A percentile compares a stretch with the other conserved stretches of the same genome.
These are phyloP conservation scores for Semotilus atromaculatus DNA, from an alignment of 2,797 vertebrate species.

Conservation along the genomic window DNA sequence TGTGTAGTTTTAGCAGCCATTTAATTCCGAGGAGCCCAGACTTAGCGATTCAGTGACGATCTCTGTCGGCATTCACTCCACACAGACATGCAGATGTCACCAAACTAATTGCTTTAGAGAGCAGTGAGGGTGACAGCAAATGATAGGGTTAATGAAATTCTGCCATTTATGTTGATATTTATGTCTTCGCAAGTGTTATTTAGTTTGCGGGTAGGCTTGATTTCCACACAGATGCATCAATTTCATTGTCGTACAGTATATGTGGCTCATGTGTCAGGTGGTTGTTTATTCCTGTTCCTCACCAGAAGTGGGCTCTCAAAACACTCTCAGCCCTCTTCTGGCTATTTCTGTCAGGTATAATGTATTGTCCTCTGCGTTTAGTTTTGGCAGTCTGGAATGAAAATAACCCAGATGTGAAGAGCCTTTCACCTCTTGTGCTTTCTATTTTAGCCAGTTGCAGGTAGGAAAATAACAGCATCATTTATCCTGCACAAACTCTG, in stretches of 20 bases:
- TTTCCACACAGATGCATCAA: neutral
- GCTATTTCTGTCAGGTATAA: slow-evolving; percentile 46
- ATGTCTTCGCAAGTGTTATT: neutral
- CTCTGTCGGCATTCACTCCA: slow-evolving; percentile 2
- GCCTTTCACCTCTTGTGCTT: slow-evolving; percentile 22
- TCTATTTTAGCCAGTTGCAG: neutral
- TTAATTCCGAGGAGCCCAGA: neutral
- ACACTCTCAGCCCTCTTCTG: slow-evolving; percentile 24
- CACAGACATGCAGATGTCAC: neutral
- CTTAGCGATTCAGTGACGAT: neutral
- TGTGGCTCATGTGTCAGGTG: slow-evolving; percentile 28
- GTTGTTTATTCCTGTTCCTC: slow-evolving; percentile 23
- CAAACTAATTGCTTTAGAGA: slow-evolving; percentile 32
- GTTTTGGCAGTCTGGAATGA: slow-evolving; percentile 37
- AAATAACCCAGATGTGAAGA: slow-evolving; percentile 43
- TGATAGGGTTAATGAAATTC: slow-evolving; percentile 34
- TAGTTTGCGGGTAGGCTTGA: neutral
- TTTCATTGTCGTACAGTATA: neutral
- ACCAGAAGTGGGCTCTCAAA: slow-evolving; percentile 34
- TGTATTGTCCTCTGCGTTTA: slow-evolving; percentile 22
- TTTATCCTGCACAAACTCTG: slow-evolving; percentile 19
- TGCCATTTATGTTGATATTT: slow-evolving; percentile 10
- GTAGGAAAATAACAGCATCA: slow-evolving; percentile 9
- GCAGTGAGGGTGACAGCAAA: slow-evolving; percentile 6
- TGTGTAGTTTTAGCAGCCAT: neutral